These are phyloP conservation scores for Ophraella communa DNA, from an alignment of 2,888 invertebrate genomes.

Conservation along the genomic window DNA sequence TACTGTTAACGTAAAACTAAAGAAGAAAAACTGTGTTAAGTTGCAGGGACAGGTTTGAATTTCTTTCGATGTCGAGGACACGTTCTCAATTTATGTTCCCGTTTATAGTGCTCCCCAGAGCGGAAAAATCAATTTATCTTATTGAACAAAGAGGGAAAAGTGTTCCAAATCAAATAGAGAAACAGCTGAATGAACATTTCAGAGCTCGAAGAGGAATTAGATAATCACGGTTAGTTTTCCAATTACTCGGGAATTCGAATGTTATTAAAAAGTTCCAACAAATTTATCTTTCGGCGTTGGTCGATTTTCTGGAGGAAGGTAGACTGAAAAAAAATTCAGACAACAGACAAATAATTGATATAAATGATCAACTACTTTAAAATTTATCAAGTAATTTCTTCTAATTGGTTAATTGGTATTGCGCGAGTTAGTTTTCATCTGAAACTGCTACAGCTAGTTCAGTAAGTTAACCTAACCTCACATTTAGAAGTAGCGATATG, in stretches of 20 bases:
- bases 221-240: slow-evolving; percentile 25
- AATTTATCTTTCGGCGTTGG: neutral
- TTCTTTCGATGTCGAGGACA: slow-evolving; percentile 27
- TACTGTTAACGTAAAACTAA: slow-evolving; percentile 17
- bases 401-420: too few relatives aligned
- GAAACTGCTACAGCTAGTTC: too few relatives aligned
- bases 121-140: slow-evolving; percentile 34
- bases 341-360: neutral
- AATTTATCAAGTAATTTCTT: too few relatives aligned
- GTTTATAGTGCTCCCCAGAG: slow-evolving; percentile 31
- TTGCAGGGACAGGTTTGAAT: slow-evolving; percentile 25
- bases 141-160: slow-evolving; percentile 27
- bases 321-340: neutral
- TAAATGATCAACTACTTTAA: too few relatives aligned
- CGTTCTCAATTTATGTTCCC: slow-evolving; percentile 33
- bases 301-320: neutral
- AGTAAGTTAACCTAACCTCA: too few relatives aligned
- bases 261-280: slow-evolving; percentile 8
- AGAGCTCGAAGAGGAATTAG: slow-evolving; percentile 12
- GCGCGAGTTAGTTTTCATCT: too few relatives aligned
- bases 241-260: slow-evolving; percentile 12
- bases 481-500: too few relatives aligned
- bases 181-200: slow-evolving; percentile 28
- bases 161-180: slow-evolving; percentile 25
- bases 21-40: slow-evolving; percentile 23